A percentile compares a stretch with the other conserved stretches of the same genome.
phyloP scores from a whole-genome alignment of 2,113 vertebrate genomes.

The Terrapene triunguis region DNA sequence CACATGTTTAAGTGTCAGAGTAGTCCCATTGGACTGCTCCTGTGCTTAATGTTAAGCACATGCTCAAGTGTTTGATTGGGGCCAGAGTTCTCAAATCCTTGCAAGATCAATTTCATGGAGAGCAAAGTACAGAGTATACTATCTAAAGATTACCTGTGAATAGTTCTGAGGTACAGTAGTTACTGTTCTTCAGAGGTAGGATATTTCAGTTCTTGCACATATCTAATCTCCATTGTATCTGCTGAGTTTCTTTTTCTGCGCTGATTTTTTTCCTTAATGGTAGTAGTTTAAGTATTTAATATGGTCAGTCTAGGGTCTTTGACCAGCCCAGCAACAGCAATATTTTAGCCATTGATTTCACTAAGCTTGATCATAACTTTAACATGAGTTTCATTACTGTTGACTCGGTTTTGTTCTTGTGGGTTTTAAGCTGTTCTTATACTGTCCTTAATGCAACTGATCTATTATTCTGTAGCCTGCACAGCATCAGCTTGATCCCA shows the following conservation, averaged over 20 bases:
- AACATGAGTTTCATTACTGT: slow-evolving; percentile 53
- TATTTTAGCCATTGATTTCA: neutral
- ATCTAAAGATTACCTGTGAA: neutral
- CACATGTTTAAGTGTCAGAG: neutral
- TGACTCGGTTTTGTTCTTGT: slow-evolving; percentile 22
- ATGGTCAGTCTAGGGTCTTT: neutral
- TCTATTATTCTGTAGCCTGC: slow-evolving; percentile 31
- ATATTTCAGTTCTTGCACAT: neutral
- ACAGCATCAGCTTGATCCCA: neutral
- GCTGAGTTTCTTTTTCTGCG: neutral
- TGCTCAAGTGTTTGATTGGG: neutral
- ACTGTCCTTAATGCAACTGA: slow-evolving; percentile 11
- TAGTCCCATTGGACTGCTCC: neutral
- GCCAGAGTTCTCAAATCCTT: neutral
- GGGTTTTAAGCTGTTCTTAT: slow-evolving; percentile 10
- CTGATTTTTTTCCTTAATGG: fast-evolving
- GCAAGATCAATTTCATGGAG: neutral
- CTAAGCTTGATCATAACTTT: slow-evolving; percentile 13
- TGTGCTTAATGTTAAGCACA: neutral
- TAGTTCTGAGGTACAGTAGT: neutral
- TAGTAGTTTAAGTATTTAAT: neutral
- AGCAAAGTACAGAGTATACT: neutral
- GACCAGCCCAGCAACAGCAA: neutral
- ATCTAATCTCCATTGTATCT: neutral
- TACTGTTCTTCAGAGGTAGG: neutral